phyloP scores from a whole-genome alignment of 2,113 vertebrate species.

The Isichthys henryi region DNA sequence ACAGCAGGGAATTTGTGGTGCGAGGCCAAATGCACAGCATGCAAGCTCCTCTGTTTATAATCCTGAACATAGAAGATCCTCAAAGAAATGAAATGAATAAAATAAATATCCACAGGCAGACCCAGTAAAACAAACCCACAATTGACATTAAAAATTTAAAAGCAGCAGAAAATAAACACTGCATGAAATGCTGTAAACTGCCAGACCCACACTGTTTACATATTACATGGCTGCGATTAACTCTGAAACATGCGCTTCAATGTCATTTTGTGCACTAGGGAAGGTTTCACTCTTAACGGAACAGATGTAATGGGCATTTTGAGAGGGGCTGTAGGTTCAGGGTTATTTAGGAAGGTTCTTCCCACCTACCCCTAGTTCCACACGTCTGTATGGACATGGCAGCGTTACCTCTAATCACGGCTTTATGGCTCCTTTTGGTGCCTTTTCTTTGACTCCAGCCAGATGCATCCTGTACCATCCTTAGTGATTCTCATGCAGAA shows the following conservation, averaged over 20 bases:
- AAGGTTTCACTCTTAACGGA: not conserved
- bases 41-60: not conserved
- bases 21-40: not conserved
- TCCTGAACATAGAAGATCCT: not conserved
- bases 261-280: not conserved
- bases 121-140: not conserved
- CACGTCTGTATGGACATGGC: not conserved
- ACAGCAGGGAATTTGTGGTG: not conserved
- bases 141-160: not conserved
- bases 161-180: not conserved
- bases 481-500: not conserved
- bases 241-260: not conserved
- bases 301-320: not conserved
- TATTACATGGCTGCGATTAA: not conserved
- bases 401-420: not conserved
- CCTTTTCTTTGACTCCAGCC: not conserved
- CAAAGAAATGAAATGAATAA: not conserved
- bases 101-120: not conserved
- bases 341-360: not conserved
- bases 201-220: not conserved
- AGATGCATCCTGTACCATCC: not conserved
- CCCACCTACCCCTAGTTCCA: not conserved
- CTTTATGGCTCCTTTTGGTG: not conserved
- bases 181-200: not conserved
- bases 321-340: not conserved